Evolutionary conservation across 2,888 invertebrate species (phyloP), one percentile per base, ranked within the genome.

Genomic region (Ceramica pisi): DNA sequence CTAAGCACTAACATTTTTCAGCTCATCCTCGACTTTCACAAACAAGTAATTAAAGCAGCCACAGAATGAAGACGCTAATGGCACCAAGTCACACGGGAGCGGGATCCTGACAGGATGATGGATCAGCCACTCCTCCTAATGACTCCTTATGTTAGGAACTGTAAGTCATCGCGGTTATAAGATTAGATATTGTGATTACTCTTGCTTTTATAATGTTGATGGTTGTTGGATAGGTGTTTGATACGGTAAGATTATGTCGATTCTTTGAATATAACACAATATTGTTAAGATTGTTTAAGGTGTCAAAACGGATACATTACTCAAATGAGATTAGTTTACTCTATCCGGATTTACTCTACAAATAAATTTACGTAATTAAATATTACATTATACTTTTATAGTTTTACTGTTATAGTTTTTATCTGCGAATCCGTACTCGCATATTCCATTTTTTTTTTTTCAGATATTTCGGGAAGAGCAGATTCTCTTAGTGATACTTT

Each of bases 21-120:
- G 80, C 69, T 57, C 63, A 78, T 80, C 71, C 75, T 71, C 74
- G 71, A 81, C 67, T 68, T 60, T 35, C 38, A 50, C 56, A 69
- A 65, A 63, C 51, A 67, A 81, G 81, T 87, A 88, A 90, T 90
- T 87, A 89, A 87, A 87, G 84, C 81, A 66, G 77, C 86, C 87
- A 83, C 86, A 85, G 77, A 88, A 89, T 87, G 84, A 85, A 87
- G 82, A 80, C 84, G 78, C 85, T 89, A 89, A 90, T 87, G 88
- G 86, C 80, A 75, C 59, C 84, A 80, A 87, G 88, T 86, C 88
- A 79, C 87, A 86, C 82, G 84, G 82, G 85, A 87, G 82, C 78
- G 79, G 53, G 80, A 78, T 77, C 82, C 85, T 86, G 91, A 91
- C 90, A 89, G 90, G 59, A 89, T 91, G 91, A 91, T 91, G 87